These are phyloP conservation scores for Montifringilla adamsi DNA, from an alignment of 2,113 vertebrate species.

Conservation along the genomic window DNA sequence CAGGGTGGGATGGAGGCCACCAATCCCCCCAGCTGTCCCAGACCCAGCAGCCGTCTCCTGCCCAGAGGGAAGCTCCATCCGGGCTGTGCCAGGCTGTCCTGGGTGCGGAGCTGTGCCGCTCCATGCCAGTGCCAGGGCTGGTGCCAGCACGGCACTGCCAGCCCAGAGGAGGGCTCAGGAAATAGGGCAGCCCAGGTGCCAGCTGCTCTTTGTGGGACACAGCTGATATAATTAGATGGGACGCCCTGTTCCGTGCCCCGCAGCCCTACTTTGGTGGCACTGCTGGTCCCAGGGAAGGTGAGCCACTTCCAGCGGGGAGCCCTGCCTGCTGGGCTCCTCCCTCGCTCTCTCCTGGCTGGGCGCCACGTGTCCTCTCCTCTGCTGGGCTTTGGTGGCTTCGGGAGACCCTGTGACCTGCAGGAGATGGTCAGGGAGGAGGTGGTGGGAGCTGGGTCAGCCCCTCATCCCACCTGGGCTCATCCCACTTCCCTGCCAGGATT, in stretches of 20 bases:
- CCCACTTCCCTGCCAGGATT: not conserved
- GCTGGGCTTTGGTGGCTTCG: not conserved
- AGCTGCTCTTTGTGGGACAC: slow-evolving; percentile 21
- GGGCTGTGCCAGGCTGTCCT: rapidly evolving
- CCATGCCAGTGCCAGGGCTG: not conserved
- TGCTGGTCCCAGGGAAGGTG: not conserved
- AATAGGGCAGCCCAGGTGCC: slow-evolving; percentile 23
- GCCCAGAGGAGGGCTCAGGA: not conserved
- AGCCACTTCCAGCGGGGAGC: not conserved
- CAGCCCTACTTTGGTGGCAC: slow-evolving; percentile 46
- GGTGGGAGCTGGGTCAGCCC: not conserved
- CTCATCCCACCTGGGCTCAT: not conserved
- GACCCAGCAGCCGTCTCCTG: rapidly evolving
- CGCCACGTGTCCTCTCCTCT: not conserved
- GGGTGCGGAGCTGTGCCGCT: not conserved
- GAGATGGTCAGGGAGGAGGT: not conserved
- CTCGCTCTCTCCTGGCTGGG: not conserved
- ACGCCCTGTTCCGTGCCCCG: slow-evolving; percentile 1
- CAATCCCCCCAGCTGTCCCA: no score
- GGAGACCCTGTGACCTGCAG: not conserved
- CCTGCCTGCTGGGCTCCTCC: not conserved
- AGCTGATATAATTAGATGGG: slow-evolving; percentile 70
- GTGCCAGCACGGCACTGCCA: not conserved
- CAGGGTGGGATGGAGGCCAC: not conserved
- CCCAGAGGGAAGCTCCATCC: not conserved